Percentiles rank a stretch among this genome's conserved stretches.
These are phyloP conservation scores for Progne subis DNA, from an alignment of 2,113 vertebrate species.

Conservation along the genomic window DNA sequence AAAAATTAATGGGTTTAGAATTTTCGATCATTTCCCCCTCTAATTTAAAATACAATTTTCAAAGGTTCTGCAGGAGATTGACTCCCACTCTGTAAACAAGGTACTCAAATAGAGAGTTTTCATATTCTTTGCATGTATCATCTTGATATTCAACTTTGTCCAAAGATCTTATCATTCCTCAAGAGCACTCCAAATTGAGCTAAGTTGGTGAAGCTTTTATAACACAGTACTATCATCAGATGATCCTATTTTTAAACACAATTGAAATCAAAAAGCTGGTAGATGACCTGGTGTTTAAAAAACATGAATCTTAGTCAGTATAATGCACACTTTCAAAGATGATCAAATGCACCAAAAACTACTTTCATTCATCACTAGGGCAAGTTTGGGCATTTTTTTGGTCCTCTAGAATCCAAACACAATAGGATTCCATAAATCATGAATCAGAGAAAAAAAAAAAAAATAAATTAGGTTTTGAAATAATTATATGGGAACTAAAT, in stretches of 20 bases:
- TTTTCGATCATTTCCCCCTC: background rate
- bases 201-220: background rate
- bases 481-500: background rate
- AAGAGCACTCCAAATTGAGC: background rate
- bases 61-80: background rate
- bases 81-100: background rate
- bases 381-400: background rate
- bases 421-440: background rate
- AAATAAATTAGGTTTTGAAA: background rate
- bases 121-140: background rate
- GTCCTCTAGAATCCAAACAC: background rate
- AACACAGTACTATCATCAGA: background rate
- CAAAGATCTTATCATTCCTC: background rate
- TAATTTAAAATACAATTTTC: conserved; percentile 10
- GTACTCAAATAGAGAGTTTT: background rate
- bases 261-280: background rate
- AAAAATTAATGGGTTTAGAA: conserved; percentile 14
- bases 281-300: background rate
- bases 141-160: conserved; percentile 1
- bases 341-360: background rate
- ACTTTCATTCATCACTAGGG: background rate
- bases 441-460: background rate
- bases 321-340: background rate
- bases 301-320: background rate
- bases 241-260: background rate